Base-by-base conservation (phyloP, 2,113 vertebrate genomes). In the Cololabis saira region DNA sequence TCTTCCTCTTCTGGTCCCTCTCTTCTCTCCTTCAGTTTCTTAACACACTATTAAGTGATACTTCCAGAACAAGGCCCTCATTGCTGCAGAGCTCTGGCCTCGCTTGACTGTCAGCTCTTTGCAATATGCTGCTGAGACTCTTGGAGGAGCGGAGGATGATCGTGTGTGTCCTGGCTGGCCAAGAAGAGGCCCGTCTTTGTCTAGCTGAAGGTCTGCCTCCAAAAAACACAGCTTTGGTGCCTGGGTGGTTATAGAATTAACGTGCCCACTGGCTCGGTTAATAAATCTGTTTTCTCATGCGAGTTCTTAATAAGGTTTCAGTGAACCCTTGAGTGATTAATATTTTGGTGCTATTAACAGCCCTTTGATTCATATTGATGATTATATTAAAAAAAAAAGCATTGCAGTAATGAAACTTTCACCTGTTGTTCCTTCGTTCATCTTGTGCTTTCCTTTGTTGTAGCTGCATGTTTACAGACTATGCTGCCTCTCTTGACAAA, bases 391-490 rank as follows among this genome's bases (percentile, higher is more conserved):
- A 37, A 9, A 11, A 37, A 37, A 9, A 9, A 37, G 1, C 10
- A 37, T 1, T 37, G 33, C n/a, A n/a, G 6, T 37, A 37, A 7
- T 11, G 1, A 37, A 7, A 37, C 10, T 37, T 37, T 37, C 33
- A 7, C 33, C 33, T 37, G 6, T 97, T 37, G 6, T 97, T 99
- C 97, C 48, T 87, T 37, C 33, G 6, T 37, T 11, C 6, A 7
- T 37, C 10, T 37, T 37, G 33, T 37, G 33, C 10, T 37, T 3
- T 11, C 33, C 33, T 37, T 37, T 37, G 33, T 11, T 37, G 6
- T 37, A 37, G 10, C 33, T 37, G 10, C 33, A 37, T 7, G 24
- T 27, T 27, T 27, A 27, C 24, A 27, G 24, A 3, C 24, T 27
- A 7, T 37, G 33, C 33, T 37, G 33, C 33, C 33, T 37, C 33